Percentiles rank a stretch among this genome's conserved stretches.
Evolutionary conservation across 2,797 vertebrate genomes (phyloP).

Genomic region (Takifugu rubripes): DNA sequence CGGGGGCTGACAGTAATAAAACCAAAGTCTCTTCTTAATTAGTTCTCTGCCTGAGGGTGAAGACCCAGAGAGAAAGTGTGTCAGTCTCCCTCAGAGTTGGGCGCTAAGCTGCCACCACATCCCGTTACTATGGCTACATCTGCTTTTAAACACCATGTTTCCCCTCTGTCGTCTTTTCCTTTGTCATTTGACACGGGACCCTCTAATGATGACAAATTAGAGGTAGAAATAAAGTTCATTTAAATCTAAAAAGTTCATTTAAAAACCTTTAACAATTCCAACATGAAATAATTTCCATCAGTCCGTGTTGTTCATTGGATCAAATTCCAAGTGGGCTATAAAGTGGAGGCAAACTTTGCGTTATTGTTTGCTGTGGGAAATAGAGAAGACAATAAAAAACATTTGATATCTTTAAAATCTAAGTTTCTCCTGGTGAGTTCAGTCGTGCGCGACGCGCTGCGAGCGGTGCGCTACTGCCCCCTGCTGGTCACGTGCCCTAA

Average conservation of each 20-base stretch:
- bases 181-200: slow-evolving; percentile 11
- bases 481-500: slow-evolving; percentile 50
- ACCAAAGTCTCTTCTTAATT: slow-evolving; percentile 71
- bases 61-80: slow-evolving; percentile 69
- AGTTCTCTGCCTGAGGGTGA: slow-evolving; percentile 65
- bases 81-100: slow-evolving; percentile 64
- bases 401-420: background rate
- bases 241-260: slow-evolving; percentile 32
- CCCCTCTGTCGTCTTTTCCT: background rate
- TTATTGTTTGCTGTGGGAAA: background rate
- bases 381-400: background rate
- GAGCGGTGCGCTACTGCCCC: slow-evolving; percentile 67
- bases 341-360: too few relatives aligned
- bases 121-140: background rate
- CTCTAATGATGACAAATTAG: slow-evolving; percentile 41
- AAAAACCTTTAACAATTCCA: slow-evolving; percentile 50
- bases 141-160: slow-evolving; percentile 12
- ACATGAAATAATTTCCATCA: slow-evolving; percentile 30
- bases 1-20: slow-evolving; percentile 73
- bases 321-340: slow-evolving; percentile 1
- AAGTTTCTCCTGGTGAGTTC: slow-evolving; percentile 3
- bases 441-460: slow-evolving; percentile 7
- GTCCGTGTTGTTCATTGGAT: background rate
- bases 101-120: slow-evolving; percentile 50
- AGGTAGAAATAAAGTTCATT: slow-evolving; percentile 21